A percentile compares a stretch with the other conserved stretches of the same genome.
Conservation (phyloP, 2,888 invertebrate species). For the Aethes cnicana region DNA sequence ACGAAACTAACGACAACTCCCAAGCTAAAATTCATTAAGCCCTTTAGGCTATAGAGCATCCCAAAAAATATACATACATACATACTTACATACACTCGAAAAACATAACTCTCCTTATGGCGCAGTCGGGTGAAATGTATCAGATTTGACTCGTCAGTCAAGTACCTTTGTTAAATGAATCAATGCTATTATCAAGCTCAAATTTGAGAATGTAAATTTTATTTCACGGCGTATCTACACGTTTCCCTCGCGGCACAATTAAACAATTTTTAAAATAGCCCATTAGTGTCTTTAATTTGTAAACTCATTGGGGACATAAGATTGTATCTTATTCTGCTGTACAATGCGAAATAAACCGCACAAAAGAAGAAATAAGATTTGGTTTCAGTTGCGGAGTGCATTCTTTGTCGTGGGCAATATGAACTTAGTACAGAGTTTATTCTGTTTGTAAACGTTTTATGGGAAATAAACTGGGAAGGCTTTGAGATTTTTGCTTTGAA, state of each 20-base stretch:
- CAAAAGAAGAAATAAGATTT: not conserved
- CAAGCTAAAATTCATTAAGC: too few species aligned
- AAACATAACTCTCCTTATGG: too few species aligned
- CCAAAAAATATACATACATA: too few species aligned
- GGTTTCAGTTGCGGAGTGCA: not conserved
- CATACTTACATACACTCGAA: too few species aligned
- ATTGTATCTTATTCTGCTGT: conserved; percentile 24
- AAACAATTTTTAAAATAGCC: conserved; percentile 46
- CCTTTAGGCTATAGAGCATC: too few species aligned
- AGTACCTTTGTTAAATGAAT: not conserved
- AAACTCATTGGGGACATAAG: conserved; percentile 33
- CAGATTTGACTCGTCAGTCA: too few species aligned
- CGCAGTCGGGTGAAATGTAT: too few species aligned
- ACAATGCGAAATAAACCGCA: not conserved
- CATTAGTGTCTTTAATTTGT: conserved; percentile 47
- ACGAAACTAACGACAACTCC: too few species aligned
- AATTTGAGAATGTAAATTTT: conserved; percentile 2
- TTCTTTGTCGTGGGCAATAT: conserved; percentile 26
- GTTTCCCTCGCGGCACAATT: conserved; percentile 37
- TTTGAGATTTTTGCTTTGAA: too few species aligned
- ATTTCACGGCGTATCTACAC: conserved; percentile 30
- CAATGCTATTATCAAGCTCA: too few species aligned
- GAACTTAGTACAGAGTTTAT: conserved; percentile 22
- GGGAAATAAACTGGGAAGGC: conserved; percentile 20
- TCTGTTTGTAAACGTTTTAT: conserved; percentile 21